phyloP scores from a whole-genome alignment of 2,113 vertebrate genomes.

The Glaucidium brasilianum region DNA sequence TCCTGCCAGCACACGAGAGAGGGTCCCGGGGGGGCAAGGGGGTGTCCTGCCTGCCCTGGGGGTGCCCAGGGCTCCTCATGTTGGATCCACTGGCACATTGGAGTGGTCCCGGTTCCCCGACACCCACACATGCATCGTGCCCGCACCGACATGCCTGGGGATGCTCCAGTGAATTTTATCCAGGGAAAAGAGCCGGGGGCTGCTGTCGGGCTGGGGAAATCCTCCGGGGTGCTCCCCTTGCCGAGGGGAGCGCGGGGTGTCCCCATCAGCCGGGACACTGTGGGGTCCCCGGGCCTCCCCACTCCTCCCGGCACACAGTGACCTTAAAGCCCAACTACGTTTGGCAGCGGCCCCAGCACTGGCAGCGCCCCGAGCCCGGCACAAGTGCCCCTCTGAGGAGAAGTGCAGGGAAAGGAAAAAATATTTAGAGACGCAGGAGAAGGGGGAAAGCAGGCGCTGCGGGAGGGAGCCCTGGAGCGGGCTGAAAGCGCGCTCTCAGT shows the following conservation, averaged over 20 bases:
- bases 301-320: background rate
- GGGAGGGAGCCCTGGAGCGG: background rate
- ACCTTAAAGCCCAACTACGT: background rate
- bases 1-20: fast-evolving
- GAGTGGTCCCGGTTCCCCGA: background rate
- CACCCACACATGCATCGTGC: fast-evolving
- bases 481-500: background rate
- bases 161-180: background rate
- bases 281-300: background rate
- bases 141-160: fast-evolving
- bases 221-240: background rate
- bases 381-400: background rate
- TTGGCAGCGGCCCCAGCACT: background rate
- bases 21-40: background rate
- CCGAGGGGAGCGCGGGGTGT: background rate
- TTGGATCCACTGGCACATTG: background rate
- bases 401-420: background rate
- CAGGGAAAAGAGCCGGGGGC: background rate
- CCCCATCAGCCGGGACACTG: fast-evolving
- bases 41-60: background rate
- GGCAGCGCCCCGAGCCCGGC: background rate
- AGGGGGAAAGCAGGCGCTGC: background rate
- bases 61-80: fast-evolving
- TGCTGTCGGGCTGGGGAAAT: background rate
- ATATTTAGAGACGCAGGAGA: slow-evolving; percentile 11